Evolutionary conservation across 2,797 vertebrate species (phyloP).

Genomic region (Salmo trutta): DNA sequence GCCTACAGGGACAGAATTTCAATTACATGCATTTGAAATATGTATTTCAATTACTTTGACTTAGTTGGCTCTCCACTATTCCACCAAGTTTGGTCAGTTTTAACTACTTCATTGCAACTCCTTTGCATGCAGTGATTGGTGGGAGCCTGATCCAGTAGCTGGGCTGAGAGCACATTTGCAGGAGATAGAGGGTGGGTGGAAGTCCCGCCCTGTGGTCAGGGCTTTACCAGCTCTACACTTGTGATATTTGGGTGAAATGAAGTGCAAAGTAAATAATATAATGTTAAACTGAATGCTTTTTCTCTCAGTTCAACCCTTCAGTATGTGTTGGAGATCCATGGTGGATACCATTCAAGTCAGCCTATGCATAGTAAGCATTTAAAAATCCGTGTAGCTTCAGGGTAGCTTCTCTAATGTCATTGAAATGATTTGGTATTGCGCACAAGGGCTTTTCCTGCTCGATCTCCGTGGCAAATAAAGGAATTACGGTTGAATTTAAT

Average conservation of each 20-base stretch:
- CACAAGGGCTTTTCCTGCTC: background rate
- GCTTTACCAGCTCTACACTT: background rate
- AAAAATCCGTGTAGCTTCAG: background rate
- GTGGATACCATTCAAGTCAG: too few relatives aligned
- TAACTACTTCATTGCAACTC: background rate
- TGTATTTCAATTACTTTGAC: background rate
- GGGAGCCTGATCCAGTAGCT: background rate
- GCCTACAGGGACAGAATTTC: background rate
- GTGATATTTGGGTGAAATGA: too few relatives aligned
- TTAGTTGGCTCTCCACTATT: background rate
- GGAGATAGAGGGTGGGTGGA: background rate
- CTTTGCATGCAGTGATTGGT: background rate
- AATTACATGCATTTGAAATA: background rate
- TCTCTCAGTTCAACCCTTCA: too few relatives aligned
- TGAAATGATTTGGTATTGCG: background rate
- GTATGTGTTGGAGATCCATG: too few relatives aligned
- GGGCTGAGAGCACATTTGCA: background rate
- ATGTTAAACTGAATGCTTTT: too few relatives aligned
- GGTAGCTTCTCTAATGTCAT: background rate
- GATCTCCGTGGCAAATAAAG: background rate
- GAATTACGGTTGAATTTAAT: background rate
- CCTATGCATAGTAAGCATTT: too few relatives aligned
- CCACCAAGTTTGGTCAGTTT: background rate
- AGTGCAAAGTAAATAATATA: too few relatives aligned
- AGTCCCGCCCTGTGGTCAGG: background rate